phyloP scores from a whole-genome alignment of 2,113 vertebrate species.

The Isichthys henryi region DNA sequence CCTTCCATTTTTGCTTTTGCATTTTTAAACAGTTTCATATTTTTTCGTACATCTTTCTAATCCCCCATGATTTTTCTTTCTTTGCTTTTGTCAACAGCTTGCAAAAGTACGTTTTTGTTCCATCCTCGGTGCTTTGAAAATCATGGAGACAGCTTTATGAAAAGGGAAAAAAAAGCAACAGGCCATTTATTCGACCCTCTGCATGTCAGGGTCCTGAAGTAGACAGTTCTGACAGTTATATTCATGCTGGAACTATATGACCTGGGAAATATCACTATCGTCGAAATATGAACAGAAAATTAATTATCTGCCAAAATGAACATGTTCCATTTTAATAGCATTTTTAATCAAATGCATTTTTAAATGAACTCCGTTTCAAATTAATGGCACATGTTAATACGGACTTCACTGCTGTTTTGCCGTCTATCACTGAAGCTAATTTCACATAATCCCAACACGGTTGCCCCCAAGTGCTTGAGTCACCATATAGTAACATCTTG shows the following conservation, averaged over 20 bases:
- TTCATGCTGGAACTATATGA: background rate
- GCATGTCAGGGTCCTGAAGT: background rate
- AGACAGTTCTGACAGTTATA: background rate
- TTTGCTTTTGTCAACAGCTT: background rate
- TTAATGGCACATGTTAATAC: background rate
- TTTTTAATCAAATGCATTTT: background rate
- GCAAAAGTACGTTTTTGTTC: background rate
- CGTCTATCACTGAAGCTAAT: background rate
- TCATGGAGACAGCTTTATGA: background rate
- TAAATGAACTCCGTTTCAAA: background rate
- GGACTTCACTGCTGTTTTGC: background rate
- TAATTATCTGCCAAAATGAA: background rate
- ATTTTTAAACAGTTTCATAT: background rate
- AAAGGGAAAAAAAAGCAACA: background rate
- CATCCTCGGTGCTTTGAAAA: background rate
- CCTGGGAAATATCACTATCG: background rate
- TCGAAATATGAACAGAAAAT: background rate
- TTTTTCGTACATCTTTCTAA: background rate
- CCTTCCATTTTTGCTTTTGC: background rate
- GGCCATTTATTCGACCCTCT: background rate
- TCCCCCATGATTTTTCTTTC: background rate
- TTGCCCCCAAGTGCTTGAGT: background rate
- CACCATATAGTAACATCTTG: background rate
- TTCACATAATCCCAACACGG: background rate
- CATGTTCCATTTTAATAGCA: background rate